Base-by-base conservation (phyloP, 2,888 invertebrate genomes). In the Liopterus haemorrhoidalis region DNA sequence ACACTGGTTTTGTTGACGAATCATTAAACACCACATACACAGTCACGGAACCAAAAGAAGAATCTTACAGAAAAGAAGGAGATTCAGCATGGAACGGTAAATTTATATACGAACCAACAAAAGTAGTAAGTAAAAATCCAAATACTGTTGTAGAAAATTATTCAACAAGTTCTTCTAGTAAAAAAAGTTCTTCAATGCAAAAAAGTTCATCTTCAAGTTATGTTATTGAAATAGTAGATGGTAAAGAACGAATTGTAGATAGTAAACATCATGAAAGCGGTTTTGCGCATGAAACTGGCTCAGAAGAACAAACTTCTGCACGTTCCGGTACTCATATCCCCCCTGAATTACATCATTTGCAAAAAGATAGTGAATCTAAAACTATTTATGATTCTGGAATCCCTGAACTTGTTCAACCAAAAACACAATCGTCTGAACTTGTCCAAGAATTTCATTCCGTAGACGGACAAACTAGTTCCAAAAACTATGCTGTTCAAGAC, bases 181-280 rank as follows among this genome's bases (percentile, higher is more conserved):
- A 73, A 55, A 72, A 72, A 59, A 73, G 70, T 53, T 72, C 76
- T 48, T 74, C 72, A 45, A 66, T 72, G 3, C 70, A 72, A 36
- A 78, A 80, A 60, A 78, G 76, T 21, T 74, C 79, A 24, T 76
- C 79, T 2, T 75, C 76, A 12, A 79, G 79, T 11, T 79, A 81
- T 57, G 75, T 76, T 20, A 74, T 81, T 33, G 81, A 82, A 66
- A 74, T 78, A 51, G 74, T 79, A 15, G 78, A 79, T 57, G 79
- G 79, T 2, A 78, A 78, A 60, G 79, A 79, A 64, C 67, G 75
- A 25, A 71, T 79, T 28, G 65, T 79, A 30, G 78, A 79, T 49
- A 71, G 71, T 54, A 73, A 76, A 40, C 74, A 72, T 36, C 73
- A 76, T 54, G 77, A 79, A 62, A 72, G 75, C 64, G 76, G 75